Percentiles rank a stretch among this genome's conserved stretches.
Conservation (phyloP, 92 coral and sea anemone genomes). For the Porites evermanni region DNA sequence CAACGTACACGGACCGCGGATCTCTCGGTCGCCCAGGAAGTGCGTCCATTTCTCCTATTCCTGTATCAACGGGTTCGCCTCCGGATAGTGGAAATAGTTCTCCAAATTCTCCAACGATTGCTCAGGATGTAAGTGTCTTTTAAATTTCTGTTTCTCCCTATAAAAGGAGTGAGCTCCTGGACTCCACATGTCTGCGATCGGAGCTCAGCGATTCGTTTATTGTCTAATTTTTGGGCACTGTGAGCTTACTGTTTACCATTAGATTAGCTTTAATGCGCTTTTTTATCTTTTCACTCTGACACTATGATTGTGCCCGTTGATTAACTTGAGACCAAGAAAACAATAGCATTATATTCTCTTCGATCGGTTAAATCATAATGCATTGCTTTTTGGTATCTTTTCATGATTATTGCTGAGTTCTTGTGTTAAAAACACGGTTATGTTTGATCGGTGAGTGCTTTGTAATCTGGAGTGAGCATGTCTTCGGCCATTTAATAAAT, state of each 20-base stretch:
- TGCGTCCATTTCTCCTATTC: slow-evolving; percentile 65
- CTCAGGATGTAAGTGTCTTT: slow-evolving; percentile 68
- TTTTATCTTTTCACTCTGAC: too few relatives aligned
- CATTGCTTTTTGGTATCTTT: too few relatives aligned
- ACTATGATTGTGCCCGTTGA: too few relatives aligned
- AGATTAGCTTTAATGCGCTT: too few relatives aligned
- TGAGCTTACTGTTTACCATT: too few relatives aligned
- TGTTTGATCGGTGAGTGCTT: not conserved
- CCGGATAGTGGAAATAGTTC: slow-evolving; percentile 80
- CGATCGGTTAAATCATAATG: too few relatives aligned
- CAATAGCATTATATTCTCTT: too few relatives aligned
- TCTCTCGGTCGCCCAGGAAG: slow-evolving; percentile 26
- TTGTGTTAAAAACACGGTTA: not conserved
- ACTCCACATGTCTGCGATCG: not conserved
- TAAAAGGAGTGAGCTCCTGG: too few relatives aligned
- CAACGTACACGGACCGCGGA: slow-evolving; percentile 63
- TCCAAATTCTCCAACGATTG: slow-evolving; percentile 58
- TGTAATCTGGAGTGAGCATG: not conserved
- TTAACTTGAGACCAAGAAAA: too few relatives aligned
- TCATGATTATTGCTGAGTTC: too few relatives aligned
- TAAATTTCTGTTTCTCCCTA: not conserved
- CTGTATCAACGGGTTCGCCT: slow-evolving; percentile 60
- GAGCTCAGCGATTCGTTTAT: too few relatives aligned
- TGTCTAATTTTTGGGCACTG: too few relatives aligned
- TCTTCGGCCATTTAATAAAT: not conserved